phyloP scores from a whole-genome alignment of 2,113 vertebrate genomes.

The Erythrocebus patas region DNA sequence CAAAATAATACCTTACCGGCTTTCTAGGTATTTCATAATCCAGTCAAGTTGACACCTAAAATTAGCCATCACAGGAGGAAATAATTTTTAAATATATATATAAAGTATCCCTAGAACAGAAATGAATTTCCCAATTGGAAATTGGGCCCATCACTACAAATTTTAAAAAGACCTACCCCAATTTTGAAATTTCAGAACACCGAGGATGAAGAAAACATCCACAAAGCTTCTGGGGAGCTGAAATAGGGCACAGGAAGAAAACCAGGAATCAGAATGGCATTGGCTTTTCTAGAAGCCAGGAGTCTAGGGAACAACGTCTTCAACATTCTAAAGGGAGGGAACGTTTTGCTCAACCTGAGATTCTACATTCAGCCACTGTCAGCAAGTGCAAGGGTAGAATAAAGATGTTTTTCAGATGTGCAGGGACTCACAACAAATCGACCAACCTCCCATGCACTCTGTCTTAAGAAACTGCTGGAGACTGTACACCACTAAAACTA shows the following conservation, averaged over 20 bases:
- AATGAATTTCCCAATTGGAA: neutral
- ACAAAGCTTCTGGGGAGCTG: neutral
- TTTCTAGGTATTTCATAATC: neutral
- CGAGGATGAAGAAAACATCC: neutral
- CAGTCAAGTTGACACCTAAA: neutral
- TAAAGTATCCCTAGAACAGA: neutral
- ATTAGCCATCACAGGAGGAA: neutral
- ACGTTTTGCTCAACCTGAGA: neutral
- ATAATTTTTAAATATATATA: neutral
- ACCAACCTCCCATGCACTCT: neutral
- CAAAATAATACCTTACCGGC: neutral
- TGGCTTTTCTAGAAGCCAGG: neutral
- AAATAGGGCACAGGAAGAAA: neutral
- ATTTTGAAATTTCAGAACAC: conserved; percentile 8
- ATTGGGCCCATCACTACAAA: neutral
- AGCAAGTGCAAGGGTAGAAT: neutral
- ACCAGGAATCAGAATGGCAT: neutral
- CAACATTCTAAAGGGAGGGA: too few species aligned
- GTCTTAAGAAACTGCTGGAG: neutral
- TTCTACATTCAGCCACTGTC: neutral
- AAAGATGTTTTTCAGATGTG: neutral
- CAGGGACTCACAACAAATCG: neutral
- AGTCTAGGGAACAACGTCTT: neutral
- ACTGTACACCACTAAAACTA: neutral
- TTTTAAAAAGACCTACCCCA: neutral